Percentiles rank a stretch among this genome's conserved stretches.
These are phyloP conservation scores for Axea sp. DNA, from an alignment of 2,888 invertebrate genomes.

Conservation along the genomic window DNA sequence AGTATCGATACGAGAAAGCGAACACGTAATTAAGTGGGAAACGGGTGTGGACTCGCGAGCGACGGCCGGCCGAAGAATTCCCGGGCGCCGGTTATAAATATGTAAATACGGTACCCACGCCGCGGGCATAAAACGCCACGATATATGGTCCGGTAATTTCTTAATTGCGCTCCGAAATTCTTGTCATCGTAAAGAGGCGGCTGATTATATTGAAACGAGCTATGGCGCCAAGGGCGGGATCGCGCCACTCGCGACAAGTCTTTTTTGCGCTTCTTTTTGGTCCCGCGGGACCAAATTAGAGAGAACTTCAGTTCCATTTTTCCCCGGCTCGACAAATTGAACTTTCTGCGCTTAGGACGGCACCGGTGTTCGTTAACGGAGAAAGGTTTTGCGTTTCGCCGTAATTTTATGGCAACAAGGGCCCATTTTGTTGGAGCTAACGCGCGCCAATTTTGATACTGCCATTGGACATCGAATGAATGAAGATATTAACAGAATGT, in stretches of 20 bases:
- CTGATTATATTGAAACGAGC: conserved; percentile 74
- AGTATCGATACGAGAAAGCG: conserved; percentile 40
- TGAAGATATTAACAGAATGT: no score
- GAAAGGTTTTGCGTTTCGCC: no score
- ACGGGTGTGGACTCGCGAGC: conserved; percentile 62
- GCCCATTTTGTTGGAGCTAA: no score
- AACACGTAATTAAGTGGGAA: conserved; percentile 58
- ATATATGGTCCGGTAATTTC: conserved; percentile 78
- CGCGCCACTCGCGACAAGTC: conserved; percentile 47
- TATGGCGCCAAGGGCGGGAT: conserved; percentile 70
- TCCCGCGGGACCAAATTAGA: no score
- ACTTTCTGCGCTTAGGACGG: no score
- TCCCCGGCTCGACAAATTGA: no score
- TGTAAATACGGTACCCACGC: conserved; percentile 75
- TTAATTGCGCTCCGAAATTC: conserved; percentile 78
- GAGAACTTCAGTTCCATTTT: no score
- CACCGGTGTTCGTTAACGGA: no score
- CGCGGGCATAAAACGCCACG: conserved; percentile 74
- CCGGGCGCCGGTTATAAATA: conserved; percentile 70
- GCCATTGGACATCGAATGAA: no score
- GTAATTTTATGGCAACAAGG: no score
- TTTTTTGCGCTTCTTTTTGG: no score
- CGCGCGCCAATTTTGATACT: no score
- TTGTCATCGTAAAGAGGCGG: conserved; percentile 77
- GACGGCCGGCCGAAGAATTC: conserved; percentile 69